Conservation (phyloP, 2,113 vertebrate species). For the Etheostoma cragini region DNA sequence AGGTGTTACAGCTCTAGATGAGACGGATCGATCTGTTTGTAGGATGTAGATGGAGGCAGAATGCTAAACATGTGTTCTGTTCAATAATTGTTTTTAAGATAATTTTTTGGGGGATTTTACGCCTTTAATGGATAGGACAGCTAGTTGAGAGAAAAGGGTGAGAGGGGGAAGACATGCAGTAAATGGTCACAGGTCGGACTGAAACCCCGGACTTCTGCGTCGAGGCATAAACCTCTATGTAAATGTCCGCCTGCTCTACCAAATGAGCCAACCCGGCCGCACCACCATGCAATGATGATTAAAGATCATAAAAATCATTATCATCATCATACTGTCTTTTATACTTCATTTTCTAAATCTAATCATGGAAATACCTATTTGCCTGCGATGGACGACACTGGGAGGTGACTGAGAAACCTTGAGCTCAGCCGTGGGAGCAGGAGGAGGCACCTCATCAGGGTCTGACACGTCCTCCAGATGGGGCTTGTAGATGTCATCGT, state of each 20-base stretch:
- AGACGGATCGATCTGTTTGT: background rate
- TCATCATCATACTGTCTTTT: background rate
- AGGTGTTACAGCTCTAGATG: background rate
- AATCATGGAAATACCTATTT: constrained; percentile 85
- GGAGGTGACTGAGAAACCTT: constrained; percentile 46
- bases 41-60: background rate
- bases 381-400: constrained; percentile 91
- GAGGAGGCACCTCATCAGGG: constrained; percentile 32
- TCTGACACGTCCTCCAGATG: constrained; percentile 38
- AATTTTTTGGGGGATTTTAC: no score
- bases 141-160: no score
- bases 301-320: background rate
- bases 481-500: constrained; percentile 93
- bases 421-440: constrained; percentile 32
- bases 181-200: no score
- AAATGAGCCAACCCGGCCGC: no score
- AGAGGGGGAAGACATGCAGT: no score
- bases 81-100: background rate
- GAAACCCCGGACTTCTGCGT: no score
- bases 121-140: no score
- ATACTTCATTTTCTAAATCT: background rate
- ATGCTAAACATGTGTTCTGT: background rate
- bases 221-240: no score
- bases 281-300: background rate
- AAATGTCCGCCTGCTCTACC: no score